Conservation (phyloP, 2,888 invertebrate species). For the Yponomeuta sedellus region DNA sequence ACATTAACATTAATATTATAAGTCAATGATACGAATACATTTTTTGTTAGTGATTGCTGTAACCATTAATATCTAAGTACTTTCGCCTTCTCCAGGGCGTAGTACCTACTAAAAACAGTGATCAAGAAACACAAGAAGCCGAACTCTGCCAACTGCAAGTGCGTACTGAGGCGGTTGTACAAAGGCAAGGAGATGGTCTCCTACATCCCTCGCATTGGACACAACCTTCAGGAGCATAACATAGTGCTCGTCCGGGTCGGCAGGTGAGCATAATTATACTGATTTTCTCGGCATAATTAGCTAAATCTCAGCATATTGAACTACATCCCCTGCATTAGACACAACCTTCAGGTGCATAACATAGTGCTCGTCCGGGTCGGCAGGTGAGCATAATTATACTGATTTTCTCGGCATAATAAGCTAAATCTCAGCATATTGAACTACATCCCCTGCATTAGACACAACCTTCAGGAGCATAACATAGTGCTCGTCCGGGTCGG, state of each 20-base stretch:
- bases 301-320: constrained; percentile 64
- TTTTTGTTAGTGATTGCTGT: no score
- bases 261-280: constrained; percentile 55
- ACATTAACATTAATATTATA: no score
- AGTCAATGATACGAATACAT: no score
- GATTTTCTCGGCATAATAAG: background rate
- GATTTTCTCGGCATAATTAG: background rate
- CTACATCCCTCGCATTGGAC: constrained; percentile 97
- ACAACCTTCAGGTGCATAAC: constrained; percentile 97
- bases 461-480: constrained; percentile 97
- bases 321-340: constrained; percentile 97
- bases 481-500: constrained; percentile 93
- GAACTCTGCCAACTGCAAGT: constrained; percentile 99
- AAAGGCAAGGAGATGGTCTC: constrained; percentile 95
- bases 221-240: constrained; percentile 97
- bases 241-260: constrained; percentile 93
- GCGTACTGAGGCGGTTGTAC: constrained; percentile 94
- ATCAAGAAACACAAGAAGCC: constrained; percentile 99
- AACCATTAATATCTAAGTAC: no score
- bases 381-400: constrained; percentile 48
- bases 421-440: background rate
- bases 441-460: constrained; percentile 97
- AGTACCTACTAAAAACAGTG: constrained; percentile 90
- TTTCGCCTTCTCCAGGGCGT: constrained; percentile 79
- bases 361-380: constrained; percentile 93